These are phyloP conservation scores for Electrona antarctica DNA, from an alignment of 2,113 vertebrate genomes.

Conservation along the genomic window DNA sequence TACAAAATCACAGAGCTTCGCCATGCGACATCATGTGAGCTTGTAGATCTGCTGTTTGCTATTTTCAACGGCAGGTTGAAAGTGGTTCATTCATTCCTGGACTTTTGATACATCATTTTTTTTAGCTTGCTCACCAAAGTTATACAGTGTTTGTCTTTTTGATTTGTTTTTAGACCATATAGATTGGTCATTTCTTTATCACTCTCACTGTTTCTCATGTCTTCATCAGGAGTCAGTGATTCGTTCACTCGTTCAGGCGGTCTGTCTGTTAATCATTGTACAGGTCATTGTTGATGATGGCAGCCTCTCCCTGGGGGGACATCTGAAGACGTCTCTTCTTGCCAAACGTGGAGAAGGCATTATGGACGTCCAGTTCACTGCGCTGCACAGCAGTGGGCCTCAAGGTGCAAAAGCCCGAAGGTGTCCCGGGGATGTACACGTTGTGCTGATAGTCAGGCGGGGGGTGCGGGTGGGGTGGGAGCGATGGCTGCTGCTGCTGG, in stretches of 20 bases:
- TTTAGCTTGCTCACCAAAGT: neutral
- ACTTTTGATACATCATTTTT: neutral
- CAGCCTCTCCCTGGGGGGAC: constrained; percentile 81
- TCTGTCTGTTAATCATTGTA: constrained; percentile 74
- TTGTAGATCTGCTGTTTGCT: too few species aligned
- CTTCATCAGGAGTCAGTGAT: constrained; percentile 1
- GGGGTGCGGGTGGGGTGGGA: constrained; percentile 74
- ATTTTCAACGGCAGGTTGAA: too few species aligned
- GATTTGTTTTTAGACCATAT: constrained; percentile 17
- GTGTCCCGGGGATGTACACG: constrained; percentile 89
- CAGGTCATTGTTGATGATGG: constrained; percentile 89
- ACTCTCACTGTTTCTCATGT: constrained; percentile 12
- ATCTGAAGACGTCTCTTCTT: constrained; percentile 88
- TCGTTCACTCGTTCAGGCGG: constrained; percentile 16
- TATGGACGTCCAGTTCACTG: constrained; percentile 84
- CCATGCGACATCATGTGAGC: too few species aligned
- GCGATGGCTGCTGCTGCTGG: constrained; percentile 72
- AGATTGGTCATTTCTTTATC: constrained; percentile 21
- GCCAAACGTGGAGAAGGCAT: constrained; percentile 92
- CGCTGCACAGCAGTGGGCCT: constrained; percentile 75
- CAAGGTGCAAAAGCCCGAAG: constrained; percentile 81
- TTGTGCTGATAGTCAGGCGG: constrained; percentile 92
- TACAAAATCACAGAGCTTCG: too few species aligned
- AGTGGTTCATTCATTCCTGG: constrained; percentile 11
- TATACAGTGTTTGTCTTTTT: neutral